phyloP scores from a whole-genome alignment of 2,797 vertebrate species.

The Pithecia hirsuta region DNA sequence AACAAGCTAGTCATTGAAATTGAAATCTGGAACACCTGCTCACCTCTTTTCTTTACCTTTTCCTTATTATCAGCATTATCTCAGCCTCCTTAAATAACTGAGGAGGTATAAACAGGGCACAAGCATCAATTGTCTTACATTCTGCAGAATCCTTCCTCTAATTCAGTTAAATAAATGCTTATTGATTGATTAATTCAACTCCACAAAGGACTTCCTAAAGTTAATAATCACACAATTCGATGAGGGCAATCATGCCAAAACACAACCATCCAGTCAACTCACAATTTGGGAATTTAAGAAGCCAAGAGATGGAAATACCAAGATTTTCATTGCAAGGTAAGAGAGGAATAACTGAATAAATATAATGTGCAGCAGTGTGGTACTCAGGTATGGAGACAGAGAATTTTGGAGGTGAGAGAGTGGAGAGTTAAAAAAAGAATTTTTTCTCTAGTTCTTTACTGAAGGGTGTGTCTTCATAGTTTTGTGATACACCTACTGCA shows the following conservation, averaged over 20 bases:
- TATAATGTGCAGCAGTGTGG: not conserved
- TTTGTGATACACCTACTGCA: not conserved
- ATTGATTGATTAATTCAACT: not conserved
- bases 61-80: not conserved
- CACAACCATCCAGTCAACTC: not conserved
- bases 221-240: not conserved
- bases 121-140: not conserved
- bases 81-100: not conserved
- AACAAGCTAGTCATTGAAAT: not conserved
- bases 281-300: not conserved
- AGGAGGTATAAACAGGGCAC: not conserved
- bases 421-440: not conserved
- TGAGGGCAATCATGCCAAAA: not conserved
- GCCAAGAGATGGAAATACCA: not conserved
- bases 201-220: not conserved
- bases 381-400: not conserved
- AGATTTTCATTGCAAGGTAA: not conserved
- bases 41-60: not conserved
- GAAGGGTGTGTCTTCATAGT: not conserved
- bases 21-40: not conserved
- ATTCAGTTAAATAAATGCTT: not conserved
- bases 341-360: not conserved
- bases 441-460: not conserved
- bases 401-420: not conserved
- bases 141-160: not conserved